Conservation (phyloP, 2,797 vertebrate genomes). For the Artibeus lituratus region DNA sequence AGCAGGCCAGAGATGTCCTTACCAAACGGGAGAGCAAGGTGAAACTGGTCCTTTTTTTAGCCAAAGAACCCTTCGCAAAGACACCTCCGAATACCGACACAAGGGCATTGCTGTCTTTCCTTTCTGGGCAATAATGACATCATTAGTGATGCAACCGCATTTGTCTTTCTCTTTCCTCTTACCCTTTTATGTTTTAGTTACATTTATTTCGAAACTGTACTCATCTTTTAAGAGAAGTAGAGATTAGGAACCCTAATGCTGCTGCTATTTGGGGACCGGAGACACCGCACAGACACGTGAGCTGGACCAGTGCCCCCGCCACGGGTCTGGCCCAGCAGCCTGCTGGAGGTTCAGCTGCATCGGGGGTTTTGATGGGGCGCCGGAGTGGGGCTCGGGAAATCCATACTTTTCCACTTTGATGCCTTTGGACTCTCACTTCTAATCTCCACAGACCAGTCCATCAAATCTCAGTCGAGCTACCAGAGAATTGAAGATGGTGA, state of each 20-base stretch:
- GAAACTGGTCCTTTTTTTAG: conserved; percentile 67
- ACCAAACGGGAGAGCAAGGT: conserved; percentile 66
- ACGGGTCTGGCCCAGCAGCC: neutral
- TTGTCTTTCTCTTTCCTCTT: conserved; percentile 34
- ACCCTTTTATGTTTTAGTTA: neutral
- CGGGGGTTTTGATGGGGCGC: fast-evolving
- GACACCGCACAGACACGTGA: neutral
- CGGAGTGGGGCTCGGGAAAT: neutral
- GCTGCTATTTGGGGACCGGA: conserved; percentile 70
- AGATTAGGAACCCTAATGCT: conserved; percentile 63
- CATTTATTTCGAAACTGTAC: conserved; percentile 33
- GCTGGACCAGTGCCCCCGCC: neutral
- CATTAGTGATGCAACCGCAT: neutral
- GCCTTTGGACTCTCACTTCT: neutral
- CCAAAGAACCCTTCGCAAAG: conserved; percentile 77
- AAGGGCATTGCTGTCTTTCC: neutral
- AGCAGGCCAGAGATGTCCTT: conserved; percentile 65
- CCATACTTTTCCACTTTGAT: neutral
- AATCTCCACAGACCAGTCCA: neutral
- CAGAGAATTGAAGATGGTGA: neutral
- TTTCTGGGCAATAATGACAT: conserved; percentile 57
- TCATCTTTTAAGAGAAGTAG: conserved; percentile 47
- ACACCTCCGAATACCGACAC: conserved; percentile 5
- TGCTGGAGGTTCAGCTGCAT: neutral
- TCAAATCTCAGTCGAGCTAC: neutral